phyloP scores from a whole-genome alignment of 2,113 vertebrate genomes.

The Centropus bengalensis region DNA sequence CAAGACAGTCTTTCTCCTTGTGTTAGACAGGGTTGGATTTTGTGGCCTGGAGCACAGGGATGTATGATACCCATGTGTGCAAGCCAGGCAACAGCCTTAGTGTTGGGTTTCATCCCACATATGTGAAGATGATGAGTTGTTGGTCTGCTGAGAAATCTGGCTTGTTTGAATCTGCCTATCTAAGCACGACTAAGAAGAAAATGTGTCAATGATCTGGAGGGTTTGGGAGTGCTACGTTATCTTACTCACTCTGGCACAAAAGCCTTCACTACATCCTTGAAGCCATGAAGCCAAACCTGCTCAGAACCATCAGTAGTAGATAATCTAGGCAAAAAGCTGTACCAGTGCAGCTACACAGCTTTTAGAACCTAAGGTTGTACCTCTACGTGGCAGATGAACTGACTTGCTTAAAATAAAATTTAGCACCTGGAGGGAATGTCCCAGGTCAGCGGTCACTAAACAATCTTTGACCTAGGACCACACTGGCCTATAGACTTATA shows the following conservation, averaged over 20 bases:
- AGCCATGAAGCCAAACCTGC: background rate
- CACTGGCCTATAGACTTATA: fast-evolving
- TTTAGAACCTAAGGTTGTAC: background rate
- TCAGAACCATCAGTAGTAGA: background rate
- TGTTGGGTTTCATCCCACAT: fast-evolving
- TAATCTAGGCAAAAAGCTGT: background rate
- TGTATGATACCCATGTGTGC: fast-evolving
- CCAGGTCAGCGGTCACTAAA: background rate
- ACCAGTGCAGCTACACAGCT: background rate
- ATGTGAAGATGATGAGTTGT: background rate
- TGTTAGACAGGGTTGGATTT: background rate
- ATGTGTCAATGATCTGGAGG: background rate
- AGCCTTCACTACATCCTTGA: fast-evolving
- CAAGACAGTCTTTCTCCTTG: background rate
- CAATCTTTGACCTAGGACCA: background rate
- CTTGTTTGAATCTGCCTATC: background rate
- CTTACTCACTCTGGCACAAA: background rate
- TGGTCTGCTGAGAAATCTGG: background rate
- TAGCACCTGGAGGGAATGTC: background rate
- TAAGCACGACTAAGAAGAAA: background rate
- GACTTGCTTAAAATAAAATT: background rate
- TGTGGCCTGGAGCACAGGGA: background rate
- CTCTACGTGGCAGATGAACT: background rate
- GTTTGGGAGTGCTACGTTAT: background rate
- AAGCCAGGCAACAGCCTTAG: background rate